Conservation (phyloP, 2,113 vertebrate species). For the Apteryx mantelli region DNA sequence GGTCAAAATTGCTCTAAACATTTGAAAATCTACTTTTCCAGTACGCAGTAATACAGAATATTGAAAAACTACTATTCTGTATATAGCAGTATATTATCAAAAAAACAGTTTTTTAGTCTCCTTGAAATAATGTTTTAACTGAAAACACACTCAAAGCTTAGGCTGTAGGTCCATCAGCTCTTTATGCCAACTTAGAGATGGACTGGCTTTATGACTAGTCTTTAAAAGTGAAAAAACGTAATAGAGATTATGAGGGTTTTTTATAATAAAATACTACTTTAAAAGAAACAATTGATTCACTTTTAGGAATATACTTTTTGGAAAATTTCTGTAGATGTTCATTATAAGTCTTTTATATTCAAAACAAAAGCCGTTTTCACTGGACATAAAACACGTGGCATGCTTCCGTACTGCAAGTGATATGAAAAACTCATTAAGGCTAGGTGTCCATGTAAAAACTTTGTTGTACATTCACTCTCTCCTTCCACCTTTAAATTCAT, state of each 20-base stretch:
- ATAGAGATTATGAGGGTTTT: background rate
- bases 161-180: background rate
- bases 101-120: background rate
- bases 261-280: background rate
- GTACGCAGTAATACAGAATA: background rate
- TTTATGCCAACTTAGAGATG: background rate
- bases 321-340: background rate
- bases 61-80: background rate
- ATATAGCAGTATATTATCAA: background rate
- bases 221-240: background rate
- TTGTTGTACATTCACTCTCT: background rate
- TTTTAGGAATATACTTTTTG: background rate
- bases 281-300: background rate
- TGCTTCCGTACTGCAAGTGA: background rate
- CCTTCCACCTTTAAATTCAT: background rate
- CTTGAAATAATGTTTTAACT: background rate
- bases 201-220: background rate
- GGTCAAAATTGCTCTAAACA: background rate
- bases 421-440: rapidly evolving
- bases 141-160: background rate
- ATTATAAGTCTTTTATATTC: background rate
- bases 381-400: background rate
- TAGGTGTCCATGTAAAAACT: background rate
- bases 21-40: background rate
- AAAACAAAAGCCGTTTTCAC: background rate